phyloP scores from a whole-genome alignment of 2,113 vertebrate species.

The Chauna torquata region DNA sequence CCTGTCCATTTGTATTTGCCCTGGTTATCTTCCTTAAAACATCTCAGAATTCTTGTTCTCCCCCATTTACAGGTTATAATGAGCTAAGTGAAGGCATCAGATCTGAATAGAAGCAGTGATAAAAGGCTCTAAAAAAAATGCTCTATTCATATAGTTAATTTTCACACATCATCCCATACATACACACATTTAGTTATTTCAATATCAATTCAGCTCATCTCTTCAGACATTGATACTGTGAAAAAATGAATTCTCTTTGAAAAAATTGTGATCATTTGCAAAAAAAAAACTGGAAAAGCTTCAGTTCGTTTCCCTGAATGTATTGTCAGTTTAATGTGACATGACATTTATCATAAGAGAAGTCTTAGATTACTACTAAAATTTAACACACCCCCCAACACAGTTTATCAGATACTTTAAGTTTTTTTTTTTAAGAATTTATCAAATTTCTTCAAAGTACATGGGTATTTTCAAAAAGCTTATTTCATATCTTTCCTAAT shows the following conservation, averaged over 20 bases:
- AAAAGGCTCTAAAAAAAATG: background rate
- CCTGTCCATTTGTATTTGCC: background rate
- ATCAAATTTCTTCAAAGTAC: background rate
- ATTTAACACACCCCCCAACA: background rate
- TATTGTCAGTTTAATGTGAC: background rate
- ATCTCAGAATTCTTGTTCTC: constrained; percentile 65
- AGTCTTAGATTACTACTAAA: background rate
- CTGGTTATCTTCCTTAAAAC: constrained; percentile 47
- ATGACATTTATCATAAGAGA: background rate
- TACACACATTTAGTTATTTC: background rate
- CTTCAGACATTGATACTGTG: background rate
- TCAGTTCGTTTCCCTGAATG: background rate
- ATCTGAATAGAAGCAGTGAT: background rate
- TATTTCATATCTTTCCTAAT: background rate
- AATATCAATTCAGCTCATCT: background rate
- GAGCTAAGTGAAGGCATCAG: background rate
- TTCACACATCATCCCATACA: background rate
- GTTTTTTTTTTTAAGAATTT: background rate
- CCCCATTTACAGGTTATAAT: constrained; percentile 49
- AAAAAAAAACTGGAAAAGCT: background rate
- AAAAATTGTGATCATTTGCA: background rate
- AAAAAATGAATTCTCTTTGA: background rate
- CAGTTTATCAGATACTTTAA: background rate
- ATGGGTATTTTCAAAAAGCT: background rate
- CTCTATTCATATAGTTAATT: background rate